These are phyloP conservation scores for Clostera curtula DNA, from an alignment of 2,888 invertebrate genomes.

Conservation along the genomic window DNA sequence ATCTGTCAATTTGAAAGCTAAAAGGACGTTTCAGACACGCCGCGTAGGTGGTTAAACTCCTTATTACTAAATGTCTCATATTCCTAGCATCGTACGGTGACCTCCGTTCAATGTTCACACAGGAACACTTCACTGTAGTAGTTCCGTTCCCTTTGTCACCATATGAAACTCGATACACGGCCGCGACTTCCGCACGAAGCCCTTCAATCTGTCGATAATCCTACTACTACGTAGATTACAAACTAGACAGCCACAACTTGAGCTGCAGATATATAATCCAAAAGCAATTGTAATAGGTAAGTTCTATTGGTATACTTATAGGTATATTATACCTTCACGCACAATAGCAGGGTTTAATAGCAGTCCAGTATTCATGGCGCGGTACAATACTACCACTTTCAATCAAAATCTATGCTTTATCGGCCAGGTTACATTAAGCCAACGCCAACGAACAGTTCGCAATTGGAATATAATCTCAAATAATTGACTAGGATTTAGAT, in stretches of 20 bases:
- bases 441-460: too few relatives aligned
- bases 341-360: too few relatives aligned
- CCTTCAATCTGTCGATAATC: constrained; percentile 53
- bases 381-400: too few relatives aligned
- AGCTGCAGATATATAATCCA: constrained; percentile 19
- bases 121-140: constrained; percentile 52
- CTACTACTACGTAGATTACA: constrained; percentile 37
- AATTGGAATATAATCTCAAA: too few relatives aligned
- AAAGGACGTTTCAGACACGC: too few relatives aligned
- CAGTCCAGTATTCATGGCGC: too few relatives aligned
- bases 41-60: constrained; percentile 11
- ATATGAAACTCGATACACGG: constrained; percentile 56
- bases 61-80: constrained; percentile 18
- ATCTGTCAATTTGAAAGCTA: too few relatives aligned
- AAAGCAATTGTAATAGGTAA: constrained; percentile 5
- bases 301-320: constrained; percentile 8
- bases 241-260: constrained; percentile 17
- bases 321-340: too few relatives aligned
- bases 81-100: constrained; percentile 31
- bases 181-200: constrained; percentile 68
- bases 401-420: too few relatives aligned
- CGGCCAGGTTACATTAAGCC: too few relatives aligned
- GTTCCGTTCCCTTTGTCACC: constrained; percentile 60
- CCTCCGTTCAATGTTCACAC: constrained; percentile 32
- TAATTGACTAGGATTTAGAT: too few relatives aligned